Percentiles rank a stretch among this genome's conserved stretches.
Evolutionary conservation across 2,888 invertebrate genomes (phyloP).

Genomic region (Sinotaia quadrata): DNA sequence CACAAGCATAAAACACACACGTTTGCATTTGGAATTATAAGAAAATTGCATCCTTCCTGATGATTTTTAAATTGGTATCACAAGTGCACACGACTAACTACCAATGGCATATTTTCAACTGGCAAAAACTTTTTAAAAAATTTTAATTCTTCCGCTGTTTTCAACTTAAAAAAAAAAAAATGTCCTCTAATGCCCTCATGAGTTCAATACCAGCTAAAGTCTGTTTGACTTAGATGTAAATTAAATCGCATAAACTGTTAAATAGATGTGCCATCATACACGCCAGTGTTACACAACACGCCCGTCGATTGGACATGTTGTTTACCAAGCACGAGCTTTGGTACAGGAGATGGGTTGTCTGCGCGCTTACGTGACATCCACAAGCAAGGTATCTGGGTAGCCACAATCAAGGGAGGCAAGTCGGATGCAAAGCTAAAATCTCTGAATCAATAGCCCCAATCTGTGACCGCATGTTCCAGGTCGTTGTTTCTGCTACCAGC

Average conservation of each 20-base stretch:
- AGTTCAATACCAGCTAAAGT: too few relatives aligned
- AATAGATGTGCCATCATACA: conserved; percentile 12
- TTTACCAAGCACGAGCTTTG: neutral
- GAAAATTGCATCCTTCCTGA: too few relatives aligned
- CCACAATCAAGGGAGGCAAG: conserved; percentile 4
- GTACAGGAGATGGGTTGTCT: conserved; percentile 8
- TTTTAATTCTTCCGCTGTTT: too few relatives aligned
- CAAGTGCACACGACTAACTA: too few relatives aligned
- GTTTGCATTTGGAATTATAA: too few relatives aligned
- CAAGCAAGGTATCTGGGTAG: conserved; percentile 3
- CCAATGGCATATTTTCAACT: too few relatives aligned
- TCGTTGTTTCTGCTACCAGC: neutral
- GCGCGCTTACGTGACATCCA: conserved; percentile 8
- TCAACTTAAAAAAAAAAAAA: too few relatives aligned
- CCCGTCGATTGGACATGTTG: conserved; percentile 6
- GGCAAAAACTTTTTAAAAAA: too few relatives aligned
- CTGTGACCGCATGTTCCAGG: conserved; percentile 5
- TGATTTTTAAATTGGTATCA: too few relatives aligned
- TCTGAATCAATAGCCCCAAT: conserved; percentile 5
- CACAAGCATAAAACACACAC: too few relatives aligned
- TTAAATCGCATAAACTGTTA: conserved; percentile 4
- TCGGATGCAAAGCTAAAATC: neutral
- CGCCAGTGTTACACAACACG: conserved; percentile 6
- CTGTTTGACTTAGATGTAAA: too few relatives aligned
- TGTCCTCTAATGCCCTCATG: too few relatives aligned